Base-by-base conservation (phyloP, 2,797 vertebrate genomes). In the Cryptoblepharus egeriae region DNA sequence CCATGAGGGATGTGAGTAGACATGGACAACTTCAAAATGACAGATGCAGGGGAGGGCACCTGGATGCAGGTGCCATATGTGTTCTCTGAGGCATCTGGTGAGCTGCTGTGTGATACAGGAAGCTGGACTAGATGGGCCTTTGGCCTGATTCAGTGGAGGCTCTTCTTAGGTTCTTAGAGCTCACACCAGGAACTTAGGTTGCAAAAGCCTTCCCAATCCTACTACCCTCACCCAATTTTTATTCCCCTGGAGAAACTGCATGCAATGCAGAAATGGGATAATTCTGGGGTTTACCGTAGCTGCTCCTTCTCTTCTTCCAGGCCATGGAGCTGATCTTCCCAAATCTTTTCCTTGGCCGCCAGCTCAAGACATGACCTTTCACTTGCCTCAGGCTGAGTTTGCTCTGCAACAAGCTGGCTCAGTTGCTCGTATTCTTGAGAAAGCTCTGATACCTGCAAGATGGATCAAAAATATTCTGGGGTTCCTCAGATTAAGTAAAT, bases 281-380 rank as follows among this genome's bases (percentile, higher is more conserved):
- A 18, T 4, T 5, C 20, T 13, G 5, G 11, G 7, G 15, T 86
- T 90, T 88, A 97, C 97, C 97, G 95, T 85, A 97, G 88, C 22
- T 92, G 86, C 75, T 94, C 90, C 88, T 94, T 94, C 74, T 97
- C 94, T 67, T 92, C 94, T 88, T 95, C 95, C 82, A 96, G 93
- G 84, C 87, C 93, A 89, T 88, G 89, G 88, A 96, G 90, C 84
- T 96, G 94, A 79, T 94, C 89, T 87, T 91, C 94, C 78, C 96
- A 94, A 82, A 88, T 39, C 49, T 94, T 92, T 67, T 89, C 85
- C 84, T 95, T 90, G 84, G 92, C 91, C 85, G 93, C 88, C 87
- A 96, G 94, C 84, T 96, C 96, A 83, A 93, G 88, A 10, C 4
- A 80, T 1, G 6, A 39, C 64, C 85, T 87, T 45, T 86, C 91